Evolutionary conservation across 2,797 vertebrate species (phyloP).

Genomic region (Aplochiton taeniatus): DNA sequence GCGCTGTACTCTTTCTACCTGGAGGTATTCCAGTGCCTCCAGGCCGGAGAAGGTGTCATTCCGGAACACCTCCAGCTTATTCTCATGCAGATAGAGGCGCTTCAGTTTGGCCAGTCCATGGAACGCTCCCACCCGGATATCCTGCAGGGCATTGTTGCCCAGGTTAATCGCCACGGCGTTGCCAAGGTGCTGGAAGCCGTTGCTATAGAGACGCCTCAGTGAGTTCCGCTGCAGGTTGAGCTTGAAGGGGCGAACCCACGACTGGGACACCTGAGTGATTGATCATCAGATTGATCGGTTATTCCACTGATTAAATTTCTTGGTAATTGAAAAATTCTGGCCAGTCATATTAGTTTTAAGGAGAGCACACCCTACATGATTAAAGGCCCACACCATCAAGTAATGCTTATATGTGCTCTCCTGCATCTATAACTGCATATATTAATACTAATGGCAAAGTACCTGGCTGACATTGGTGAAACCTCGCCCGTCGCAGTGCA

Average conservation of each 20-base stretch:
- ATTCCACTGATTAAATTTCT: not conserved
- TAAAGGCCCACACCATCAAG: slow-evolving; percentile 1
- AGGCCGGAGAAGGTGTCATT: slow-evolving; percentile 96
- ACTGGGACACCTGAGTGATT: slow-evolving; percentile 78
- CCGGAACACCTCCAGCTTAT: slow-evolving; percentile 97
- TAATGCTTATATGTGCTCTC: not conserved
- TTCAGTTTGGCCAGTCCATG: slow-evolving; percentile 92
- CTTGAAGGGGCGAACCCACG: slow-evolving; percentile 93
- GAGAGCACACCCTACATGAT: not conserved
- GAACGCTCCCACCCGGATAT: slow-evolving; percentile 96
- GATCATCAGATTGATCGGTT: slow-evolving; percentile 63
- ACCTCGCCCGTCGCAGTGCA: slow-evolving; percentile 96
- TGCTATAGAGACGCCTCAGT: slow-evolving; percentile 97
- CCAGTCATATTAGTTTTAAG: slow-evolving; percentile 30
- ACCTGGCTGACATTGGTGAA: slow-evolving; percentile 89
- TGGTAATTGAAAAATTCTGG: too few species aligned
- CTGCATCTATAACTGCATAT: not conserved
- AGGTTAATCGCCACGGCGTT: slow-evolving; percentile 98
- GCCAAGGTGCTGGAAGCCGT: slow-evolving; percentile 98
- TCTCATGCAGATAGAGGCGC: slow-evolving; percentile 96
- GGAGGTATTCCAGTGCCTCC: slow-evolving; percentile 98
- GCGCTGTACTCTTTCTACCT: slow-evolving; percentile 76
- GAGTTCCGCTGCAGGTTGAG: slow-evolving; percentile 98
- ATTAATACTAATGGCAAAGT: slow-evolving; percentile 7
- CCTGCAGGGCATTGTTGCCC: slow-evolving; percentile 98